Evolutionary conservation across 1,140 invertebrate species (phyloP), one percentile per base, ranked within the genome.

Genomic region (Scaptomyza montana): DNA sequence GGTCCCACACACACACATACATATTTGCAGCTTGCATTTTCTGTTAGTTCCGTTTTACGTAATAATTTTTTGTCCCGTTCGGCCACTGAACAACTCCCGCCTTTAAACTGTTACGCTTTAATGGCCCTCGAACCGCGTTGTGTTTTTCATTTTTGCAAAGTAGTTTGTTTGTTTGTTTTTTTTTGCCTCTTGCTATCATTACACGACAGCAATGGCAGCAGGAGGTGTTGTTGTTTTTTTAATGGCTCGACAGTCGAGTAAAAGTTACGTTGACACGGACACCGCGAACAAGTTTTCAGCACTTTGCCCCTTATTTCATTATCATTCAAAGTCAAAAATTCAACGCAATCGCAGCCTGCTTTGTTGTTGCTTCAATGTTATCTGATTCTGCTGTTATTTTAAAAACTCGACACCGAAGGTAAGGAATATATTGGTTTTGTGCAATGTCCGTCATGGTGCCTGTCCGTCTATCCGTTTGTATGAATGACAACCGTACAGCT

Each of bases 231-330:
- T 51, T 57, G 10, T 56, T 50, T 41, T 55, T 64, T 59, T 69
- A 56, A 57, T 51, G 69, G 25, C 74, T 77, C 82, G 78, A 73
- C 78, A 64, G 75, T 82, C 82, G 78, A 86, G 87, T 87, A 87
- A 86, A 86, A 86, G 82, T 87, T 81, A 81, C 78, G 82, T 87
- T 86, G 82, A 86, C 82, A 86, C 78, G 71, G 82, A 86, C 78
- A 86, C 82, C 74, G 66, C 67, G 80, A 66, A 65, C 76, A 76
- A 82, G 80, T 84, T 78, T 62, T 75, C 71, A 78, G 80, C 79
- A 86, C 80, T 86, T 85, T 80, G 68, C 45, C 50, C 33, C 30
- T 9, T 12, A 10, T n/a, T 7, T 28, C 25, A 16, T 49, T 25
- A 5, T 46, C 16, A 10, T 50, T 12, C 9, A 55, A 66, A 82